Evolutionary conservation across 2,113 vertebrate genomes (phyloP).

Genomic region (Craseonycteris thonglongyai): DNA sequence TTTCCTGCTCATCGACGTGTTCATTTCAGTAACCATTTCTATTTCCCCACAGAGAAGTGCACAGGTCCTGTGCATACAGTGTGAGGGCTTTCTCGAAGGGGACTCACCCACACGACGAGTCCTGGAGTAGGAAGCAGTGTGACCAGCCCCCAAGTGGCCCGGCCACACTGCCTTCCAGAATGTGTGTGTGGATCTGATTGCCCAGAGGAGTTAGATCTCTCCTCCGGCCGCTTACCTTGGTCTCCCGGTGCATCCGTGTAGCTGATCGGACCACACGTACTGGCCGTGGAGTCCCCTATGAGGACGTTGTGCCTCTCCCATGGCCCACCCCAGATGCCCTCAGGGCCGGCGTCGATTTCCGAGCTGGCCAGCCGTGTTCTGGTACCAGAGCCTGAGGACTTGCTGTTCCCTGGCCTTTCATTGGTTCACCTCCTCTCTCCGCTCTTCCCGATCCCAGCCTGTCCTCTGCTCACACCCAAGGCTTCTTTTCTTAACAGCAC

Average conservation of each 20-base stretch:
- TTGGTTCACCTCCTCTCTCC: neutral
- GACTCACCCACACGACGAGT: rapidly evolving
- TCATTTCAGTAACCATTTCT: no score
- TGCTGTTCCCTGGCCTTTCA: neutral
- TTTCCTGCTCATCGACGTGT: rapidly evolving
- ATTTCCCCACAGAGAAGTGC: rapidly evolving
- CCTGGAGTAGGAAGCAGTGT: rapidly evolving
- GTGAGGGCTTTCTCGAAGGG: neutral
- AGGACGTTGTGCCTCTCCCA: rapidly evolving
- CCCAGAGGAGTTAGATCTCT: rapidly evolving
- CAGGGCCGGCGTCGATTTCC: neutral
- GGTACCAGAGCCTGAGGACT: neutral
- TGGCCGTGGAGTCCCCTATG: rapidly evolving
- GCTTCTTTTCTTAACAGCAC: no score
- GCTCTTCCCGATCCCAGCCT: rapidly evolving
- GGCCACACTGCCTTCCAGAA: rapidly evolving
- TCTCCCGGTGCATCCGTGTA: rapidly evolving
- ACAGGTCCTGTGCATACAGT: rapidly evolving
- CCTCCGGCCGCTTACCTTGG: rapidly evolving
- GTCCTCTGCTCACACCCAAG: rapidly evolving
- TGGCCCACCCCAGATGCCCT: rapidly evolving
- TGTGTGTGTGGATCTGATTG: rapidly evolving
- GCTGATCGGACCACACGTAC: rapidly evolving
- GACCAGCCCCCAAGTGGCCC: rapidly evolving
- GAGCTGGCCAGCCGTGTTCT: rapidly evolving